Evolutionary conservation across 2,113 vertebrate genomes (phyloP).

Genomic region (Tricholaema leucomelas): DNA sequence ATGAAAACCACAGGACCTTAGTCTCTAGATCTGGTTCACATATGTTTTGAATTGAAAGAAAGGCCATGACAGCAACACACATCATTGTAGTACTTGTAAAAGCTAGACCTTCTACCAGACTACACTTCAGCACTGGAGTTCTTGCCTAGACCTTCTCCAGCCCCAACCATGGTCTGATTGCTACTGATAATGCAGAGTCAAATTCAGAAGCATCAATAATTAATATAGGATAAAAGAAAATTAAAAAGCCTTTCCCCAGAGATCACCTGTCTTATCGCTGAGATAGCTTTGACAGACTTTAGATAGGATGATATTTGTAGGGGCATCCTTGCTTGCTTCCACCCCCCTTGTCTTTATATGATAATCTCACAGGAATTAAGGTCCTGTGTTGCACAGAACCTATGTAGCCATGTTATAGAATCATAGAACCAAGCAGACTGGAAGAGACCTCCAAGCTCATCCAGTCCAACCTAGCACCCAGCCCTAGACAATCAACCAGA

Average conservation of each 20-base stretch:
- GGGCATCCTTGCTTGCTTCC: background rate
- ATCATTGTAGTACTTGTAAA: background rate
- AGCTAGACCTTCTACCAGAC: background rate
- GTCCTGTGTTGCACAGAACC: background rate
- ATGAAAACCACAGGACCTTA: background rate
- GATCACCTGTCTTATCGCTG: background rate
- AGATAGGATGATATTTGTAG: background rate
- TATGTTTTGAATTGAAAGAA: background rate
- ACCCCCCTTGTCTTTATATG: background rate
- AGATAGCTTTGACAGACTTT: background rate
- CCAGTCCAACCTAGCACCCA: too few relatives aligned
- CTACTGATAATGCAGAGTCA: background rate
- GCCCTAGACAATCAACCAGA: too few relatives aligned
- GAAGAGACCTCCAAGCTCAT: too few relatives aligned
- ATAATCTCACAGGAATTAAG: background rate
- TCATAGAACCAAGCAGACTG: too few relatives aligned
- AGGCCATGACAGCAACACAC: background rate
- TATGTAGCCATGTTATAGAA: background rate
- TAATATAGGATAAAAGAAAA: background rate
- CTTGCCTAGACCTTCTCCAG: background rate
- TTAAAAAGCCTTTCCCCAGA: background rate
- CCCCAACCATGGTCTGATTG: background rate
- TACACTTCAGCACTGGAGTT: background rate
- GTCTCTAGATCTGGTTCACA: background rate
- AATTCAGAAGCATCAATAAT: background rate